Evolutionary conservation across 2,888 invertebrate genomes (phyloP), one percentile per base, ranked within the genome.

Genomic region (Cryptops parisi): DNA sequence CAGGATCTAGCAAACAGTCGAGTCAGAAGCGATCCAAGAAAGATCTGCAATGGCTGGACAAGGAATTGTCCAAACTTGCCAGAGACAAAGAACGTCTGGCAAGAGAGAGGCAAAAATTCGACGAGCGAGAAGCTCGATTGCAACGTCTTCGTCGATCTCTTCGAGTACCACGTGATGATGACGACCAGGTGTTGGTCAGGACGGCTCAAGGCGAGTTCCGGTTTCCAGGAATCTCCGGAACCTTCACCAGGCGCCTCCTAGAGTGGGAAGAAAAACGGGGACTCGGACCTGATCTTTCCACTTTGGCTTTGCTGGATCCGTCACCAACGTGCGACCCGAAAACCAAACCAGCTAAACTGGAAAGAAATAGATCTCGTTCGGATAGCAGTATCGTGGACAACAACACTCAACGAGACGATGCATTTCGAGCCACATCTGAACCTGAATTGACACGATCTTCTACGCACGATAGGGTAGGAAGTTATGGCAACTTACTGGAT

Each of bases 191-290:
- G 4, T 72, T 86, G 47, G 84, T 88, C 0, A 82, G 82, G 64
- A 87, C 87, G 0, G 81, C 86, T 0, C 82, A 81, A 0, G 85
- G 88, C 0, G 81, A 85, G 53, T 84, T 86, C 66, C 78, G 85
- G 64, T 87, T 89, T 64, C 81, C 86, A 74, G 85, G 78, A 3
- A 87, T 90, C 60, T 88, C 88, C 0, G 77, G 86, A 44, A 88
- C 88, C 60, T 91, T 91, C 68, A 88, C 89, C 0, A 80, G 83
- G 24, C 88, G 87, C 64, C 74, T 91, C 0, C 88, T 88, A 67
- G 89, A 90, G 67, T 91, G 90, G 90, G 85, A 87, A 65, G 85
- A 86, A 63, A 82, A 85, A n/a, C 74, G 81, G 55, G 87, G 87
- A 1, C 87, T 88, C 54, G 81, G 82, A 0, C 87, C 87, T 0